Percentiles rank a stretch among this genome's conserved stretches.
Evolutionary conservation across 1,140 invertebrate species (phyloP).

Genomic region (Saxidomus purpurata): DNA sequence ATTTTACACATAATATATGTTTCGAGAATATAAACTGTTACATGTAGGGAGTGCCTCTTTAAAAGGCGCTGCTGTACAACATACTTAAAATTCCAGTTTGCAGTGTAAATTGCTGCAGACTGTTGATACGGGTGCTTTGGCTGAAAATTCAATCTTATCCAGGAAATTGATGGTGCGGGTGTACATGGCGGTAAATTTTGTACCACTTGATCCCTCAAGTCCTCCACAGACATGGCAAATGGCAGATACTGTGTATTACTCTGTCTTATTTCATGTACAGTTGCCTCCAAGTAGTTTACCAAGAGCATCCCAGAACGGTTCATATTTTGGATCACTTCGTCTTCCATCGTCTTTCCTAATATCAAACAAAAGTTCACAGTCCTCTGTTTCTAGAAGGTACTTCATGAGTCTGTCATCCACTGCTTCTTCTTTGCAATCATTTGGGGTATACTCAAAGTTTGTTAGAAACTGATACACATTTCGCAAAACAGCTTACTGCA

Average conservation of each 20-base stretch:
- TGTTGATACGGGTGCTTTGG: constrained; percentile 33
- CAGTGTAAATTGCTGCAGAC: constrained; percentile 48
- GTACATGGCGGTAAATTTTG: constrained; percentile 16
- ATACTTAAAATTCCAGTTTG: constrained; percentile 47
- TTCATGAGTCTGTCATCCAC: constrained; percentile 15
- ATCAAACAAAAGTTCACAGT: constrained; percentile 62
- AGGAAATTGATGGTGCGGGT: constrained; percentile 48
- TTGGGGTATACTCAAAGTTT: background rate
- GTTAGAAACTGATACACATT: constrained; percentile 6
- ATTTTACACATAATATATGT: too few relatives aligned
- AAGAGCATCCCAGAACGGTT: constrained; percentile 30
- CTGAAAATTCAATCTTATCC: constrained; percentile 45
- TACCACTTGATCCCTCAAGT: constrained; percentile 20
- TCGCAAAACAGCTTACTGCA: background rate
- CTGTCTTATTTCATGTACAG: constrained; percentile 59
- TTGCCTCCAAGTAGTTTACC: background rate
- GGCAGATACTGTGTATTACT: constrained; percentile 38
- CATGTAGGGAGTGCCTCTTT: too few relatives aligned
- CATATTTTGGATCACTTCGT: constrained; percentile 16
- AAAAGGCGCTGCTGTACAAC: constrained; percentile 59
- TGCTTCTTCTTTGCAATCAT: background rate
- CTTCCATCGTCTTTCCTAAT: constrained; percentile 29
- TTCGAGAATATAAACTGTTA: too few relatives aligned
- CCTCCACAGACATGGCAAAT: constrained; percentile 29
- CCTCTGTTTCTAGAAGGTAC: constrained; percentile 40